These are phyloP conservation scores for Drosophila baimaii DNA, from an alignment of 1,140 invertebrate genomes.

Conservation along the genomic window DNA sequence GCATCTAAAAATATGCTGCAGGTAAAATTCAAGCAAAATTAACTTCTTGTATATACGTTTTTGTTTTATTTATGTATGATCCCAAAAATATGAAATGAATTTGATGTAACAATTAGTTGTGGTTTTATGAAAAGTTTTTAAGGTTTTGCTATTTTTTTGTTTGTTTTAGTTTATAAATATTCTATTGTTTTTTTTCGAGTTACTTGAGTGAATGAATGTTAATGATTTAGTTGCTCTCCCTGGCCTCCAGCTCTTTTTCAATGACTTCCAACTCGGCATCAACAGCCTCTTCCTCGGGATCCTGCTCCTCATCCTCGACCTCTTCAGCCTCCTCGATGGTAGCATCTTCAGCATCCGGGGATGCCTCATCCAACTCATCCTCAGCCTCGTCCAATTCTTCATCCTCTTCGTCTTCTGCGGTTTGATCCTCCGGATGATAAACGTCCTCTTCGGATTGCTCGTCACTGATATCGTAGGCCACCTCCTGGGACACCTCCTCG, in stretches of 20 bases:
- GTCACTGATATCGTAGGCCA: constrained; percentile 13
- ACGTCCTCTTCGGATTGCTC: constrained; percentile 1
- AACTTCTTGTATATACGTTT: constrained; percentile 21
- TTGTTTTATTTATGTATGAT: constrained; percentile 17
- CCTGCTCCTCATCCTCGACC: constrained; percentile 1
- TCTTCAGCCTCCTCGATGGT: constrained; percentile 1
- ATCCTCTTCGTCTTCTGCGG: constrained; percentile 12
- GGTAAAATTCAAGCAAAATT: background rate
- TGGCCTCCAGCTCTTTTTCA: constrained; percentile 14
- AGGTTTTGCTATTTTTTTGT: constrained; percentile 10
- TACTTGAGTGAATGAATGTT: background rate
- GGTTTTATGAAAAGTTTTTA: background rate
- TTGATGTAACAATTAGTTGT: background rate
- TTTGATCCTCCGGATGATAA: constrained; percentile 5
- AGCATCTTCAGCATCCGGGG: background rate
- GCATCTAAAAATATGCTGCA: constrained; percentile 8
- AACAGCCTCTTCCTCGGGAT: constrained; percentile 23
- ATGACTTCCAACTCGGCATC: constrained; percentile 18
- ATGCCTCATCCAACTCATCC: background rate
- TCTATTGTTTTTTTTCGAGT: constrained; percentile 1
- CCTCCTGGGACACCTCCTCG: constrained; percentile 16
- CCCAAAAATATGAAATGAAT: constrained; percentile 37
- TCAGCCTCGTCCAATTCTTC: constrained; percentile 6
- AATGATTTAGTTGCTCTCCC: background rate
- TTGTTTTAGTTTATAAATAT: background rate